Conservation (phyloP, 1,140 invertebrate species). For the Neodiprion fabricii region DNA sequence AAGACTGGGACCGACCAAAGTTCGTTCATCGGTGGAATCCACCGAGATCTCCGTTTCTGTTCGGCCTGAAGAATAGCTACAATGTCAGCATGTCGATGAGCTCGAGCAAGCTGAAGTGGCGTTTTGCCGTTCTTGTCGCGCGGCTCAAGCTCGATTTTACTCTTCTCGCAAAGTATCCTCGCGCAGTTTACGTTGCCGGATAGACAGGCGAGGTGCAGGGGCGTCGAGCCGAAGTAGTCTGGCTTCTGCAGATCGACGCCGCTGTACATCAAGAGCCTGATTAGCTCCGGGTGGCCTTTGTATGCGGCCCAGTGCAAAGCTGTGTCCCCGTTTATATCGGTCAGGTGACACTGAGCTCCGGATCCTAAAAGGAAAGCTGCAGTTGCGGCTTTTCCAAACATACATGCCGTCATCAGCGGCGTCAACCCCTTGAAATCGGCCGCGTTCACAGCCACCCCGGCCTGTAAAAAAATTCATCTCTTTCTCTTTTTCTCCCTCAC, state of each 20-base stretch:
- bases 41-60: conserved; percentile 79
- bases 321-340: conserved; percentile 91
- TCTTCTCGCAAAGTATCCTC: conserved; percentile 86
- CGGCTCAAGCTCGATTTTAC: conserved; percentile 83
- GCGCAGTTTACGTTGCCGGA: conserved; percentile 85
- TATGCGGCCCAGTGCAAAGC: conserved; percentile 93
- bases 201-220: conserved; percentile 90
- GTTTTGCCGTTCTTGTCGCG: conserved; percentile 92
- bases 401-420: conserved; percentile 89
- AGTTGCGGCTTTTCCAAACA: conserved; percentile 90
- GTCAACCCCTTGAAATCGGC: conserved; percentile 91
- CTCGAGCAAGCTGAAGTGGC: conserved; percentile 85
- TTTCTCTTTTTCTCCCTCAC: too few relatives aligned
- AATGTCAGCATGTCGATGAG: conserved; percentile 84
- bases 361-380: conserved; percentile 89
- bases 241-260: conserved; percentile 87
- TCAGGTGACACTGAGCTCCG: conserved; percentile 82
- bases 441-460: conserved; percentile 87
- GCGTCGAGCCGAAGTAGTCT: conserved; percentile 92
- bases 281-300: conserved; percentile 88
- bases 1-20: conserved; percentile 69
- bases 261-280: conserved; percentile 88
- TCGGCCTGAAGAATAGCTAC: conserved; percentile 81
- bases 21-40: conserved; percentile 86
- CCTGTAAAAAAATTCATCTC: conserved; percentile 49